Conservation (phyloP, 2,888 invertebrate species). For the Coelopa pilipes region DNA sequence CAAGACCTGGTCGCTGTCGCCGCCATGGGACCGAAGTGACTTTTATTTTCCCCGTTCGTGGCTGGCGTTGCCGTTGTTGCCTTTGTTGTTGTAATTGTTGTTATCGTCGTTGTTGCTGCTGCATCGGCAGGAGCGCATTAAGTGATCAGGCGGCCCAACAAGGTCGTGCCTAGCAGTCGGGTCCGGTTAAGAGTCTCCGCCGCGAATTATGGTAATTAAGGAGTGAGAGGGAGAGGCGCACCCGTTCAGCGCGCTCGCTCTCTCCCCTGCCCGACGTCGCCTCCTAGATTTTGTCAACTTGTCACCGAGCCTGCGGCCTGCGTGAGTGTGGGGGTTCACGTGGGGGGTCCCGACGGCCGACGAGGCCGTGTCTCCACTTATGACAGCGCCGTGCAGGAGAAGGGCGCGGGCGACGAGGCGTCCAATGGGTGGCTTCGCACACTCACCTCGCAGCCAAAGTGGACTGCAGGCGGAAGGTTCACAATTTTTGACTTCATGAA, state of each 20-base stretch:
- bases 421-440: too few relatives aligned
- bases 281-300: conserved; percentile 4
- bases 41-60: conserved; percentile 48
- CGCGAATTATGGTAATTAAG: conserved; percentile 28
- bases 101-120: conserved; percentile 17
- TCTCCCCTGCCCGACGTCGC: too few relatives aligned
- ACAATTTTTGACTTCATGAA: too few relatives aligned
- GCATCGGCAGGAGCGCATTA: conserved; percentile 23
- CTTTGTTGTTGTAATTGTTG: conserved; percentile 23
- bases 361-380: conserved; percentile 18
- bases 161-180: conserved; percentile 19
- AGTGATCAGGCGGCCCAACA: conserved; percentile 33
- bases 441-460: too few relatives aligned
- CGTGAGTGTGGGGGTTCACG: not conserved
- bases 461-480: too few relatives aligned
- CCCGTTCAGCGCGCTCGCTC: not conserved
- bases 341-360: conserved; percentile 20
- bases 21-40: conserved; percentile 19
- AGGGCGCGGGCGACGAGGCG: too few relatives aligned
- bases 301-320: not conserved
- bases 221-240: not conserved
- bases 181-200: not conserved
- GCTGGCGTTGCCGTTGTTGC: conserved; percentile 13
- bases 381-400: conserved; percentile 13
- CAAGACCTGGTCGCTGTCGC: conserved; percentile 5